Percentiles rank a stretch among this genome's conserved stretches.
phyloP scores from a whole-genome alignment of 2,888 invertebrate species.

The Panopea generosa region DNA sequence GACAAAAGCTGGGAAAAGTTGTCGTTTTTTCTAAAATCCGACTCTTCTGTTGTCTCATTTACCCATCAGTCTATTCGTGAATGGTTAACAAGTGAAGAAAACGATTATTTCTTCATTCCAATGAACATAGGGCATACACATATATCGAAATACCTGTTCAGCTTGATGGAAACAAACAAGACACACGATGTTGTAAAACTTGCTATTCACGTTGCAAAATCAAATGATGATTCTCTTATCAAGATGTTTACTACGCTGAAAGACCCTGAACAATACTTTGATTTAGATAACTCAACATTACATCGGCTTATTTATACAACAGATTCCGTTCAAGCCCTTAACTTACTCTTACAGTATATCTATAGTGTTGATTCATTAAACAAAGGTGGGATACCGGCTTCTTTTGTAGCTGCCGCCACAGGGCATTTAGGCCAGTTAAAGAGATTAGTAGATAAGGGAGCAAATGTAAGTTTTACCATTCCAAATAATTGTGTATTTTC shows the following conservation, averaged over 20 bases:
- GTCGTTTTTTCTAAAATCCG: neutral
- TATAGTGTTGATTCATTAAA: neutral
- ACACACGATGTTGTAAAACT: neutral
- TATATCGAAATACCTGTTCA: neutral
- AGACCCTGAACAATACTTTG: no score
- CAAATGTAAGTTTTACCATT: slow-evolving; percentile 2
- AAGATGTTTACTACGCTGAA: no score
- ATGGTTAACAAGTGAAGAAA: neutral
- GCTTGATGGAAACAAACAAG: neutral
- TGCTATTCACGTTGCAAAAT: neutral
- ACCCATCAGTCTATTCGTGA: neutral
- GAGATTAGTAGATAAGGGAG: slow-evolving; percentile 4
- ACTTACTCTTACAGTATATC: no score
- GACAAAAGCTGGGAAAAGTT: neutral
- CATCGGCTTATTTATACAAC: neutral
- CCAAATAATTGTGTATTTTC: neutral
- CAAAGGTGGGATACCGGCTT: neutral
- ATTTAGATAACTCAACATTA: neutral
- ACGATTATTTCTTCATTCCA: neutral
- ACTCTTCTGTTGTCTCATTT: neutral
- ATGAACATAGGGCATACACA: neutral
- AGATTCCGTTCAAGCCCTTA: neutral
- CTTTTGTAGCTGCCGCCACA: slow-evolving; percentile 8
- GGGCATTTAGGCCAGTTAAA: slow-evolving; percentile 13
- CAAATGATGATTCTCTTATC: no score